phyloP scores from a whole-genome alignment of 2,888 invertebrate genomes.

The Bellardia pandia region DNA sequence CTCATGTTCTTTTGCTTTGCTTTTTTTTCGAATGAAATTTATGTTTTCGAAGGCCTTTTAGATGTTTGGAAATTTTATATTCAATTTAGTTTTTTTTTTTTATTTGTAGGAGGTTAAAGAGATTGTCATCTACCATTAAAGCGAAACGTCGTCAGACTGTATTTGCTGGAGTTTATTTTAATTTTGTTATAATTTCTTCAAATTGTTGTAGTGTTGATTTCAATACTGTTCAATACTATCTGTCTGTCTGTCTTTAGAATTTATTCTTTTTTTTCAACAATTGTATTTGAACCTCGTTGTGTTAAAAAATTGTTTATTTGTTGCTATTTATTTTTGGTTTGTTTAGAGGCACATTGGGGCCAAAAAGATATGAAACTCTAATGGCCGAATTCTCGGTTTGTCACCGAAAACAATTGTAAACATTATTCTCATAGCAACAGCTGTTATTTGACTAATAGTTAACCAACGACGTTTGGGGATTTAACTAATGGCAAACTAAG shows the following conservation, averaged over 20 bases:
- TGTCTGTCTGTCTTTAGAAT: neutral
- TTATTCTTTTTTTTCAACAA: slow-evolving; percentile 20
- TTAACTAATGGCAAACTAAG: too few relatives aligned
- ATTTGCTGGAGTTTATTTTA: neutral
- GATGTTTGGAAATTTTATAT: slow-evolving; percentile 47
- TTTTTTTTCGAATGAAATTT: slow-evolving; percentile 51
- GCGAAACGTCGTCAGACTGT: slow-evolving; percentile 43
- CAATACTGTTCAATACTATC: slow-evolving; percentile 7
- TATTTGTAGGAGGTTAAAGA: slow-evolving; percentile 40
- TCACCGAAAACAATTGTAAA: too few relatives aligned
- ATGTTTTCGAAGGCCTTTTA: slow-evolving; percentile 41
- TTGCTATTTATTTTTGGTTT: slow-evolving; percentile 20
- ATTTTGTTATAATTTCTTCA: slow-evolving; percentile 43
- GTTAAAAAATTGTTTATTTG: slow-evolving; percentile 32
- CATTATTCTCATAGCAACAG: too few relatives aligned
- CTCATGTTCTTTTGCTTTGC: slow-evolving; percentile 10
- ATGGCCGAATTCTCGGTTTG: too few relatives aligned
- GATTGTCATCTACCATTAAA: slow-evolving; percentile 70
- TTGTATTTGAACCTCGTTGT: slow-evolving; percentile 34
- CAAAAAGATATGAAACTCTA: too few relatives aligned
- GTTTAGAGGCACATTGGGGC: slow-evolving; percentile 33
- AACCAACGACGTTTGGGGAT: too few relatives aligned
- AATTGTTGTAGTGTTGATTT: slow-evolving; percentile 54
- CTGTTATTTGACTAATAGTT: too few relatives aligned
- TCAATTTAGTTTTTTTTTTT: slow-evolving; percentile 33